These are phyloP conservation scores for Neotragus pygmaeus DNA, from an alignment of 2,113 vertebrate genomes.

Conservation along the genomic window DNA sequence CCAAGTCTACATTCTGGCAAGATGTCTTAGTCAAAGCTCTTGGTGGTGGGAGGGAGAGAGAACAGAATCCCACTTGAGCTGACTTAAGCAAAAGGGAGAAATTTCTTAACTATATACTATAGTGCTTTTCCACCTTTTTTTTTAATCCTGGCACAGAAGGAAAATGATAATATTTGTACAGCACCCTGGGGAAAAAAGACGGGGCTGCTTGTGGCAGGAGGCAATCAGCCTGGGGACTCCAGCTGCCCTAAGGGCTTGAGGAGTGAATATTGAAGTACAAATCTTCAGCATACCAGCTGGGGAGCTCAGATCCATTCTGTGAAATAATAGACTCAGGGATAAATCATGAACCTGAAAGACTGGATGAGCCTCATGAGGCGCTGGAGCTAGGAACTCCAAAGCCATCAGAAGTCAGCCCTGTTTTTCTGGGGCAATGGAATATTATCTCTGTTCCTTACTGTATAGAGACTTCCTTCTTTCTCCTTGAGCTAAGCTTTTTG, in stretches of 20 bases:
- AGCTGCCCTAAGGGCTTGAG: not conserved
- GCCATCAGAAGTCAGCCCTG: not conserved
- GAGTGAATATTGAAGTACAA: not conserved
- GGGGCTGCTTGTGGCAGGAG: slow-evolving; percentile 5
- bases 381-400: not conserved
- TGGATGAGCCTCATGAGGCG: not conserved
- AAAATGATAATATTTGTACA: slow-evolving; percentile 56
- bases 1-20: slow-evolving; percentile 3
- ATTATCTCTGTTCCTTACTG: not conserved
- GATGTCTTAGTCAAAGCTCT: slow-evolving; percentile 21
- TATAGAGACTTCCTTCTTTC: not conserved
- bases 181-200: slow-evolving; percentile 30
- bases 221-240: slow-evolving; percentile 11
- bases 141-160: not conserved
- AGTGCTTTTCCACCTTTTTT: not conserved
- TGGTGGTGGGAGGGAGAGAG: not conserved
- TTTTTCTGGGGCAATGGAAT: not conserved
- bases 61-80: not conserved
- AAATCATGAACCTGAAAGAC: slow-evolving; percentile 21
- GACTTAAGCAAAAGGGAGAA: slow-evolving; percentile 32
- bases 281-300: not conserved
- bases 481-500: not conserved
- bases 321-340: slow-evolving; percentile 7
- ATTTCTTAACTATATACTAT: slow-evolving; percentile 35
- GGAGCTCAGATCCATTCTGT: not conserved